Evolutionary conservation across 2,797 vertebrate species (phyloP), one percentile per base, ranked within the genome.

Genomic region (Craterocephalus amniculus): DNA sequence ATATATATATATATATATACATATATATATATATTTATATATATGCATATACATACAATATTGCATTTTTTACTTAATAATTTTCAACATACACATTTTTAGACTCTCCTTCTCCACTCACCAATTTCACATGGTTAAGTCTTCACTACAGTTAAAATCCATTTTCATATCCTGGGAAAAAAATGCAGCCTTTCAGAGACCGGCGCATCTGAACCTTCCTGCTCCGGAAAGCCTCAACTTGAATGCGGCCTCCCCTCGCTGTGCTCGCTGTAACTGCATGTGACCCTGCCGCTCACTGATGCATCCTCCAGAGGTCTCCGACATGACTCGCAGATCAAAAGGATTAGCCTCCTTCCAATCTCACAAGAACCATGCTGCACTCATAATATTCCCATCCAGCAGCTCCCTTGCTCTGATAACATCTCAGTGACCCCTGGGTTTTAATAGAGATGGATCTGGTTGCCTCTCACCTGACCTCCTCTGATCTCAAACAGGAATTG

Each of bases 261-360:
- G 70, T 45, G 59, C 12, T 9, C 35, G 11, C 26, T 83, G 80
- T 61, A 79, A 87, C 82, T 83, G 87, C 85, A 86, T 68, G 71
- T 90, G 88, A 92, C 87, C 86, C 80, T 71, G 80, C 81, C 82
- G 81, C 67, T 91, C 87, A 67, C 72, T 85, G 89, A 87, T 80
- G 85, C 84, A 76, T 91, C 88, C 91, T 92, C 88, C 84, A 76
- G 89, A 91, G 91, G 83, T 81, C 85, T 83, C 74, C 80, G 83
- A 87, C 87, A 91, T 74, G 80, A 90, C 85, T 91, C 83, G 71
- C 84, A 91, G 90, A 92, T 91, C 90, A 91, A 87, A 94, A 83
- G 88, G 83, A 90, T 91, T 91, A 92, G 87, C 88, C 87, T 83
- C 84, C 64, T 80, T 68, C 73, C 76, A 71, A 81, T 62, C 72